Evolutionary conservation across 2,888 invertebrate genomes (phyloP).

Genomic region (Erebia ligea): DNA sequence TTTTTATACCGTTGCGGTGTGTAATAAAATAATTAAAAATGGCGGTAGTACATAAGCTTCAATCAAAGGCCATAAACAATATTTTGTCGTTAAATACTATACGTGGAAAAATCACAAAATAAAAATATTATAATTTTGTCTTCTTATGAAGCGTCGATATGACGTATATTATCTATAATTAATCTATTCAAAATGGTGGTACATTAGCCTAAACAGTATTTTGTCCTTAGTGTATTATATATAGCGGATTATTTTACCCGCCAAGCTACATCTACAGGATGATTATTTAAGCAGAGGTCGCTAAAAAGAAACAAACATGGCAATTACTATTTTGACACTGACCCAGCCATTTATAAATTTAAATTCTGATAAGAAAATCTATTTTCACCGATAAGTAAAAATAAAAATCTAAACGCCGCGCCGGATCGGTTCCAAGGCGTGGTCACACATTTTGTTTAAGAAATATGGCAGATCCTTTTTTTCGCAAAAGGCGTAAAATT

Average conservation of each 20-base stretch:
- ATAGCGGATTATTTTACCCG: conserved; percentile 43
- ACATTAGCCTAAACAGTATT: conserved; percentile 33
- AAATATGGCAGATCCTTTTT: too few relatives aligned
- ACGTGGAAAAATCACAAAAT: neutral
- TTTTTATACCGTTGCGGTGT: neutral
- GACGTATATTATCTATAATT: conserved; percentile 11
- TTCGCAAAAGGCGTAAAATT: too few relatives aligned
- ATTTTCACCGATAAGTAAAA: too few relatives aligned
- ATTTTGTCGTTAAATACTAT: conserved; percentile 14
- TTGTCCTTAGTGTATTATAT: conserved; percentile 40
- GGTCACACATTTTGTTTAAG: too few relatives aligned
- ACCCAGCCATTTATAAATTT: too few relatives aligned
- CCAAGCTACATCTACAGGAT: conserved; percentile 48
- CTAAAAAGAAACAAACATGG: too few relatives aligned
- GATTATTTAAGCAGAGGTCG: neutral
- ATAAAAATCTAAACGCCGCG: too few relatives aligned
- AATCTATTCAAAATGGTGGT: conserved; percentile 22
- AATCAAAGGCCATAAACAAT: neutral
- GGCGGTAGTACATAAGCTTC: neutral
- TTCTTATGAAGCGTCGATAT: conserved; percentile 1
- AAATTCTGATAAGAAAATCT: too few relatives aligned
- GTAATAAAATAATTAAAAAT: conserved; percentile 14
- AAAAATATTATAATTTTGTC: neutral
- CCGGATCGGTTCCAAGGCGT: too few relatives aligned
- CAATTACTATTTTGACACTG: too few relatives aligned